Percentiles rank a stretch among this genome's conserved stretches.
Evolutionary conservation across 2,113 vertebrate genomes (phyloP).

Genomic region (Lota lota): DNA sequence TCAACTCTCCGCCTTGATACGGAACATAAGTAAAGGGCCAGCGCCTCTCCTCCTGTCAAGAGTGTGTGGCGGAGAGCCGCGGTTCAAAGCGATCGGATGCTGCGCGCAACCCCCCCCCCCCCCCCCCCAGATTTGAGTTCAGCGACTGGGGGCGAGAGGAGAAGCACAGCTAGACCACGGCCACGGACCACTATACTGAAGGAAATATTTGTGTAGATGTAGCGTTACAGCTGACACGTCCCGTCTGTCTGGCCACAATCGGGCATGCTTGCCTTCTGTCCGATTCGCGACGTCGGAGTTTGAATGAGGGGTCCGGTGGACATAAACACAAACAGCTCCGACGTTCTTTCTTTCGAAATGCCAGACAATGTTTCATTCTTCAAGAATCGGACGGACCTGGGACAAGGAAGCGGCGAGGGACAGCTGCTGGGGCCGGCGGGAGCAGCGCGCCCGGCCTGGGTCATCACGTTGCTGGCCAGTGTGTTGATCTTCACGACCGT

Average conservation of each 20-base stretch:
- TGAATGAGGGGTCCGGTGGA: constrained; percentile 22
- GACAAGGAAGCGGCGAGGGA: background rate
- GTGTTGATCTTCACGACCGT: constrained; percentile 80
- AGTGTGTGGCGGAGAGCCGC: too few species aligned
- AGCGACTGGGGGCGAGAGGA: background rate
- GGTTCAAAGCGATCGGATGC: too few species aligned
- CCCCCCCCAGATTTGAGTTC: background rate
- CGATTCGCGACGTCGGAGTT: constrained; percentile 5
- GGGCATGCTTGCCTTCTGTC: background rate
- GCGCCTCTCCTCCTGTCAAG: too few species aligned
- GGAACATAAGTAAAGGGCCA: constrained; percentile 4
- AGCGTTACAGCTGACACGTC: background rate
- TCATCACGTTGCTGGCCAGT: constrained; percentile 69
- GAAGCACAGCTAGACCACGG: background rate
- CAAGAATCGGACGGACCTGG: constrained; percentile 68
- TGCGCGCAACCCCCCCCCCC: too few species aligned
- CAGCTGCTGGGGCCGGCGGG: background rate
- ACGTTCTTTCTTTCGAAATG: constrained; percentile 54
- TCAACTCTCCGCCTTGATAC: constrained; percentile 25
- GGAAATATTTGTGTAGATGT: background rate
- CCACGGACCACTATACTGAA: background rate
- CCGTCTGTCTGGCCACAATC: background rate
- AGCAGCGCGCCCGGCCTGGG: constrained; percentile 63
- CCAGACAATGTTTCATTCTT: constrained; percentile 67
- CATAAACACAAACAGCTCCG: background rate